phyloP scores from a whole-genome alignment of 2,797 vertebrate genomes.

The Manis pentadactyla region DNA sequence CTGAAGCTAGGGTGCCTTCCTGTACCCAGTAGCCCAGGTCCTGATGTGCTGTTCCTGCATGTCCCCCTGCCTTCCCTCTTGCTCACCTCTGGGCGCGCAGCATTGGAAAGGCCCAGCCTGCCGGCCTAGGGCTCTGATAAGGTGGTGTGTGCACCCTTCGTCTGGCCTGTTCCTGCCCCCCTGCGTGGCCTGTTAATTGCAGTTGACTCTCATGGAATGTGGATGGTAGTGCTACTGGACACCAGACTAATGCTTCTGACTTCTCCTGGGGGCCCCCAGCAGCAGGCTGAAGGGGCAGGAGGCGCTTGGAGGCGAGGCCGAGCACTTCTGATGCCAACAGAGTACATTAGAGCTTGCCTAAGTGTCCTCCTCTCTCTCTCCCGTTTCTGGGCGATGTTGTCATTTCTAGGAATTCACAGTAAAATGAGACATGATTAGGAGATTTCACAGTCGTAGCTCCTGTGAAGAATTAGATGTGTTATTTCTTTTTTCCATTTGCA shows the following conservation, averaged over 20 bases:
- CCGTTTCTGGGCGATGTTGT: background rate
- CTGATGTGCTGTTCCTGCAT: too few species aligned
- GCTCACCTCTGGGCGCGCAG: background rate
- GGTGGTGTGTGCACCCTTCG: slow-evolving; percentile 60
- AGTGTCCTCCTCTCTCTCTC: background rate
- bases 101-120: background rate
- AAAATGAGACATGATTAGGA: slow-evolving; percentile 52
- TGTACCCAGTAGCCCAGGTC: background rate
- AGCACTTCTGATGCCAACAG: slow-evolving; percentile 78
- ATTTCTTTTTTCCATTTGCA: background rate
- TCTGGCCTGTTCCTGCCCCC: slow-evolving; percentile 89
- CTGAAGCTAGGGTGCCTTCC: background rate
- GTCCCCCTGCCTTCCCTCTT: background rate
- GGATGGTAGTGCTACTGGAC: slow-evolving; percentile 90
- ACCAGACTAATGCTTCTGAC: slow-evolving; percentile 91
- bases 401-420: slow-evolving; percentile 47
- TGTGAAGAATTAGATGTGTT: background rate
- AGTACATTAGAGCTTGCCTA: slow-evolving; percentile 26
- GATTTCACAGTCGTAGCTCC: background rate
- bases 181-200: slow-evolving; percentile 93
- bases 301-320: slow-evolving; percentile 80
- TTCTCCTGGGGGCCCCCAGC: slow-evolving; percentile 85
- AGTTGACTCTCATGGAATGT: slow-evolving; percentile 94
- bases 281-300: slow-evolving; percentile 77
- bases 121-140: slow-evolving; percentile 60